A percentile compares a stretch with the other conserved stretches of the same genome.
These are phyloP conservation scores for Lonchura striata DNA, from an alignment of 2,113 vertebrate genomes.

Conservation along the genomic window DNA sequence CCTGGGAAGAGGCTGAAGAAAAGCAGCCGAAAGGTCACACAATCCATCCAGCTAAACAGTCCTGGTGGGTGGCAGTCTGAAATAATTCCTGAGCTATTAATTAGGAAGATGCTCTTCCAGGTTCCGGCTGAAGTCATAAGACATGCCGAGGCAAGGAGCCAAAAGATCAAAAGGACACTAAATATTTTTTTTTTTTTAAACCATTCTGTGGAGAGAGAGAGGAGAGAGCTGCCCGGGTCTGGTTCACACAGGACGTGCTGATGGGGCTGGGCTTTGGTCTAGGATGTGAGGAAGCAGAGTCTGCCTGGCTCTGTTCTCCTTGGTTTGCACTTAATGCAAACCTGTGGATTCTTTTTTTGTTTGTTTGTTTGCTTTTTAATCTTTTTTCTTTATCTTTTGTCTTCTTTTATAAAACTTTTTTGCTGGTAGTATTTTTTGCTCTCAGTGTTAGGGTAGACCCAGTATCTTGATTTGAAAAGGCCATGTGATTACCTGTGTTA, in stretches of 20 bases:
- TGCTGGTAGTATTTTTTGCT: neutral
- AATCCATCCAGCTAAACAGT: conserved; percentile 47
- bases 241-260: neutral
- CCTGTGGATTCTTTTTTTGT: neutral
- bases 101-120: conserved; percentile 57
- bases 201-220: conserved; percentile 1
- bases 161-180: conserved; percentile 64
- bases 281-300: neutral
- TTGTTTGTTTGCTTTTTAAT: neutral
- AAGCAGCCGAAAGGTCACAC: conserved; percentile 32
- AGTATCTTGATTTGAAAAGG: neutral
- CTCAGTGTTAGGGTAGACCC: neutral
- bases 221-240: neutral
- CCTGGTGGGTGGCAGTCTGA: conserved; percentile 65
- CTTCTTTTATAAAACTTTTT: neutral
- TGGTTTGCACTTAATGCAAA: neutral
- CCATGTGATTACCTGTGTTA: neutral
- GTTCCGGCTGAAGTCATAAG: conserved; percentile 32
- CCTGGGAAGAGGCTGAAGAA: neutral
- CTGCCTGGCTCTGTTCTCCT: neutral
- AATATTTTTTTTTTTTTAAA: conserved; percentile 14
- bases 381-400: neutral
- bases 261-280: neutral
- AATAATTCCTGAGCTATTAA: conserved; percentile 65
- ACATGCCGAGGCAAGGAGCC: conserved; percentile 47